Evolutionary conservation across 1,140 invertebrate species (phyloP), one percentile per base, ranked within the genome.

Genomic region (Drosophila bifasciata): DNA sequence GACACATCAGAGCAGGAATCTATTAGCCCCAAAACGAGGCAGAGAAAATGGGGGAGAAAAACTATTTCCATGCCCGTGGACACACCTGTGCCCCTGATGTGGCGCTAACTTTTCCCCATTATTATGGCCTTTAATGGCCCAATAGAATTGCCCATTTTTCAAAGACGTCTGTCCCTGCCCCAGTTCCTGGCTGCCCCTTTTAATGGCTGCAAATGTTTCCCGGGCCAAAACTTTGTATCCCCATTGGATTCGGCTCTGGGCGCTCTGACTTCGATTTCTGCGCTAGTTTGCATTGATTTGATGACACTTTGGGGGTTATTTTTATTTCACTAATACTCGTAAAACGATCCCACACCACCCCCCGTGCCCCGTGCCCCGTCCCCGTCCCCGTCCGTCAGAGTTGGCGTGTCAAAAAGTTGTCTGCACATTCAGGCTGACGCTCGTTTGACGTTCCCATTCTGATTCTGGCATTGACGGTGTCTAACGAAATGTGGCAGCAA

Each of bases 271-370:
- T 90, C 77, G 76, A 89, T 78, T 81, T 76, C 59, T 51, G 32
- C 32, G 83, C 81, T 83, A 73, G 71, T 76, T 88, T 83, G 86
- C 86, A 90, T 90, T 90, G 86, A 90, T 90, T 90, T 90, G 86
- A 90, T 88, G 86, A 90, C 86, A 90, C 86, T 90, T 89, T 88
- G 83, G 84, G 84, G 84, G 62, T 70, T 79, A 67, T 89, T n/a
- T 79, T 83, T 86, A 86, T 86, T 88, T 58, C 60, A 50, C 84
- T 86, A 76, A 88, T 88, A n/a, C n/a, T n/a, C n/a, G n/a, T n/a
- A n/a, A 88, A 76, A 84, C 80, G 66, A 64, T 21, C 17, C 51
- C 15, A 6, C 57, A 52, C 60, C 56, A 58, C 15, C n/a, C n/a
- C n/a, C n/a, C n/a, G n/a, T n/a, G n/a, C n/a, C n/a, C n/a, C n/a